phyloP scores from a whole-genome alignment of 2,113 vertebrate genomes.

The Callopanchax toddi region DNA sequence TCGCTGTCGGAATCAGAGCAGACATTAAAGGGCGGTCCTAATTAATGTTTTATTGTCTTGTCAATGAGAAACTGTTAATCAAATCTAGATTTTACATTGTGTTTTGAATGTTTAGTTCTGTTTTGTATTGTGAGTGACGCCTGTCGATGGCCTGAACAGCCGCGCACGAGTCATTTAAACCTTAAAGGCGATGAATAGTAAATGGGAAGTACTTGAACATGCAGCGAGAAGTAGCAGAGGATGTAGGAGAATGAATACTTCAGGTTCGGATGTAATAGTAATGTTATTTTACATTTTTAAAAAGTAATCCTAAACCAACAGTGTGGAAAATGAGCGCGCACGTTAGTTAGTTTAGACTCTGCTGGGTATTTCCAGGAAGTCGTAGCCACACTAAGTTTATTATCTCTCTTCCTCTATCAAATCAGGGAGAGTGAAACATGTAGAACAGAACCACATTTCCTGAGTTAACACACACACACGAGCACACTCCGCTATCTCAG shows the following conservation, averaged over 20 bases:
- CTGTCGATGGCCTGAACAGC: too few species aligned
- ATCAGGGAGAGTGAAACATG: constrained; percentile 67
- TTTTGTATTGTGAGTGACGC: too few species aligned
- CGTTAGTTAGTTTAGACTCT: constrained; percentile 8
- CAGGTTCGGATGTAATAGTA: not conserved
- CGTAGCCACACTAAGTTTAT: constrained; percentile 68
- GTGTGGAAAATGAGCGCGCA: not conserved
- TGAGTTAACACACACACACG: constrained; percentile 27
- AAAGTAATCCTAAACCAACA: not conserved
- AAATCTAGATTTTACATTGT: too few species aligned
- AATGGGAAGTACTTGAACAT: not conserved
- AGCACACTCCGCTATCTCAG: constrained; percentile 22
- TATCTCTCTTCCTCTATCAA: constrained; percentile 67
- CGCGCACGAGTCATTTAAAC: too few species aligned
- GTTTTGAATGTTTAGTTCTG: too few species aligned
- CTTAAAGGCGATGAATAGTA: not conserved
- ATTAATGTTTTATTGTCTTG: too few species aligned
- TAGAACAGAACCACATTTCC: constrained; percentile 55
- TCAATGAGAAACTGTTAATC: too few species aligned
- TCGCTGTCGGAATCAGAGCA: too few species aligned
- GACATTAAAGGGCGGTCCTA: too few species aligned
- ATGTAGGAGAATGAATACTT: not conserved
- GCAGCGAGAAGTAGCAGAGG: not conserved
- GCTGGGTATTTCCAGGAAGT: constrained; percentile 64
- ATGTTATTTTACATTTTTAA: not conserved